Evolutionary conservation across 1,140 invertebrate species (phyloP).

Genomic region (Drosophila albomicans): DNA sequence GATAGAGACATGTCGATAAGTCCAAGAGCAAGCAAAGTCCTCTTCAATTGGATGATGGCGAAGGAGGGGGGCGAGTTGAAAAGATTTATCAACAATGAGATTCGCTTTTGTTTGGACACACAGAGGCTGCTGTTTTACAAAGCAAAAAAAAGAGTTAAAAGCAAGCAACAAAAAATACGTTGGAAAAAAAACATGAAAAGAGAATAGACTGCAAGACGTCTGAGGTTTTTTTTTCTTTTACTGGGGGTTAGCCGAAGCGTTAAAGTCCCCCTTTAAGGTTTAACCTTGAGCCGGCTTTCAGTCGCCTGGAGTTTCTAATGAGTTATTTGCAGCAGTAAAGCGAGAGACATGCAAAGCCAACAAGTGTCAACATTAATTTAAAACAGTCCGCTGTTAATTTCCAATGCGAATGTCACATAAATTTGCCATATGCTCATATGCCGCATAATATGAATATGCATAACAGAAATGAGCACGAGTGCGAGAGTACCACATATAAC

Average conservation of each 20-base stretch:
- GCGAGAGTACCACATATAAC: conserved; percentile 35
- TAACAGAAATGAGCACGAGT: conserved; percentile 10
- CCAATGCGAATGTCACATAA: conserved; percentile 69
- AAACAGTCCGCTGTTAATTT: conserved; percentile 71
- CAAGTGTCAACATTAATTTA: conserved; percentile 80
- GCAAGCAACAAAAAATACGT: not conserved
- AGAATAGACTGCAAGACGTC: conserved; percentile 5
- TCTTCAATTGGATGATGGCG: not conserved
- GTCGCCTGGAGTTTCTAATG: conserved; percentile 53
- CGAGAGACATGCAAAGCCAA: conserved; percentile 40
- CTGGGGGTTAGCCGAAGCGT: conserved; percentile 7
- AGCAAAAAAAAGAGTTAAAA: conserved; percentile 13
- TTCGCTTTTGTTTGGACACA: conserved; percentile 55
- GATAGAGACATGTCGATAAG: conserved; percentile 32
- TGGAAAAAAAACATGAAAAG: not conserved
- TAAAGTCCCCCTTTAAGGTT: conserved; percentile 19
- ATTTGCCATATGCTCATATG: conserved; percentile 61
- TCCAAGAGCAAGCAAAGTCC: conserved; percentile 13
- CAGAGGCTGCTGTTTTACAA: conserved; percentile 29
- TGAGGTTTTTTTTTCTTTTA: not conserved
- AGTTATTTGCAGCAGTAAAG: conserved; percentile 44
- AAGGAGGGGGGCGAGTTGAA: conserved; percentile 19
- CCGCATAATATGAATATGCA: conserved; percentile 22
- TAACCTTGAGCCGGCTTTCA: conserved; percentile 59
- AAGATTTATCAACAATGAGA: conserved; percentile 50